Conservation (phyloP, 2,888 invertebrate genomes). For the Habroteleia sp. region DNA sequence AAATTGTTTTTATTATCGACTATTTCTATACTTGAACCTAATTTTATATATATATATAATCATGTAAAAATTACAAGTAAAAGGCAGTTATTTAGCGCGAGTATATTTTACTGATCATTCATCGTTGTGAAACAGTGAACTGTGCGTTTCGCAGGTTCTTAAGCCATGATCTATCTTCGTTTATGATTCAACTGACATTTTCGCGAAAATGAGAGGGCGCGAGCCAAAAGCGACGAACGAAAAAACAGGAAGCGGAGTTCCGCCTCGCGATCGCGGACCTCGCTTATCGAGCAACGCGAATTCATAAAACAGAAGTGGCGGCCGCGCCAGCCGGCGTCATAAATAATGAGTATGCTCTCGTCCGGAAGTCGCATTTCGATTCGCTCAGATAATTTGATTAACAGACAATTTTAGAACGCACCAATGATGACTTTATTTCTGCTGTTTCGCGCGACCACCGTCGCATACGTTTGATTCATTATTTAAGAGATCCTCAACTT, state of each 20-base stretch:
- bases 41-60: no score
- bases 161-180: slow-evolving; percentile 45
- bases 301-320: slow-evolving; percentile 60
- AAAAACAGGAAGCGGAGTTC: slow-evolving; percentile 63
- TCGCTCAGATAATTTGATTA: slow-evolving; percentile 64
- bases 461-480: slow-evolving; percentile 26
- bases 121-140: slow-evolving; percentile 2
- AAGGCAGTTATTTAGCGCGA: no score
- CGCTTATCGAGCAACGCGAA: slow-evolving; percentile 57
- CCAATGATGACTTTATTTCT: slow-evolving; percentile 59
- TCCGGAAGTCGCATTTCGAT: slow-evolving; percentile 61
- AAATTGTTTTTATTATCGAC: no score
- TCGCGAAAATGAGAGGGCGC: slow-evolving; percentile 58
- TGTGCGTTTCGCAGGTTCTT: not conserved
- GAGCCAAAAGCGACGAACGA: slow-evolving; percentile 60
- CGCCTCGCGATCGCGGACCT: slow-evolving; percentile 55
- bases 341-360: slow-evolving; percentile 57
- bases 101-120: not conserved
- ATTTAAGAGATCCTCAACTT: slow-evolving; percentile 34
- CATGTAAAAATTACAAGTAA: no score
- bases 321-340: slow-evolving; percentile 48
- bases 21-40: no score
- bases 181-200: slow-evolving; percentile 59
- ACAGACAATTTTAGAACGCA: slow-evolving; percentile 55
- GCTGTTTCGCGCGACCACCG: slow-evolving; percentile 33